Conservation (phyloP, 2,113 vertebrate species). For the Ceyx cyanopectus region DNA sequence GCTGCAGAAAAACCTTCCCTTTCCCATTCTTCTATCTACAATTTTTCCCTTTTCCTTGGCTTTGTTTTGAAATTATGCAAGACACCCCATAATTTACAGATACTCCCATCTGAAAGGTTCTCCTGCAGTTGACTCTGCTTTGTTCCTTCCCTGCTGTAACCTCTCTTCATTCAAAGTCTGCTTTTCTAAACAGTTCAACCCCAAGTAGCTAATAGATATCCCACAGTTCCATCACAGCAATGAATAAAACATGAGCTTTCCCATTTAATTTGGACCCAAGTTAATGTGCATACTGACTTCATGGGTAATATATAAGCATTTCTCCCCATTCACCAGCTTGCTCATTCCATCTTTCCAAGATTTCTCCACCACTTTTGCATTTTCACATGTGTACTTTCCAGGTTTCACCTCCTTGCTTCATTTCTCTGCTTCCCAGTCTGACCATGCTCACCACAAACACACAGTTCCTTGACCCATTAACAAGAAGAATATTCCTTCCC, state of each 20-base stretch:
- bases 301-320: background rate
- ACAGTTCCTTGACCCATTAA: background rate
- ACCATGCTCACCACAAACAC: background rate
- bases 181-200: background rate
- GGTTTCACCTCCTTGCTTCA: background rate
- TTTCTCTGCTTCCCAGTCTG: background rate
- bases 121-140: background rate
- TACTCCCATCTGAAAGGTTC: background rate
- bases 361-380: background rate
- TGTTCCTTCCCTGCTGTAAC: background rate
- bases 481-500: background rate
- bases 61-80: background rate
- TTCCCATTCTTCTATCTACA: background rate
- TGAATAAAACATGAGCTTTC: slow-evolving; percentile 18
- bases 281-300: background rate
- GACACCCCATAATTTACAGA: background rate
- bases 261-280: background rate
- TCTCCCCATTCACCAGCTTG: background rate
- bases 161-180: background rate
- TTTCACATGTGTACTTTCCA: background rate
- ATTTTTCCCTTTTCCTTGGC: background rate
- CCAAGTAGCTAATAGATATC: background rate
- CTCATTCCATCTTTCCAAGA: background rate
- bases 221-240: background rate
- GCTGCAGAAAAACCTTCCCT: background rate